A percentile compares a stretch with the other conserved stretches of the same genome.
Evolutionary conservation across 1,140 invertebrate species (phyloP).

Genomic region (Lepidostoma basale): DNA sequence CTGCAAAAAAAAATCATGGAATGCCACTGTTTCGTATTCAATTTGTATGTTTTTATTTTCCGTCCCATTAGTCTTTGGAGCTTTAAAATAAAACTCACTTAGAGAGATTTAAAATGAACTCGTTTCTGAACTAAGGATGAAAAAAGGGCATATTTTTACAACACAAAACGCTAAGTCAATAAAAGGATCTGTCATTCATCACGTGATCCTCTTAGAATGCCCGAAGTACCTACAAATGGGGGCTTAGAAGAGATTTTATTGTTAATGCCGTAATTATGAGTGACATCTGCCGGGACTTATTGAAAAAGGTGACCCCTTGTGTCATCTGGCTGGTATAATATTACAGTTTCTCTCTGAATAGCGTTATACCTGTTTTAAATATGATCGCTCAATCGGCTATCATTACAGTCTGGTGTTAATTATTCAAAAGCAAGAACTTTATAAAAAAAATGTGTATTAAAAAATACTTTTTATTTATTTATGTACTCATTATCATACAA

Average conservation of each 20-base stretch:
- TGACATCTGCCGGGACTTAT: conserved; percentile 36
- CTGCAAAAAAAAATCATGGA: too few species aligned
- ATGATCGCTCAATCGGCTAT: too few species aligned
- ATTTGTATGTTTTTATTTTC: not conserved
- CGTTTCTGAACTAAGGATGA: not conserved
- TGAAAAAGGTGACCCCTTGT: conserved; percentile 25
- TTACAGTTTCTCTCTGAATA: too few species aligned
- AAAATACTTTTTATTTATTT: too few species aligned
- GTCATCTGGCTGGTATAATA: too few species aligned
- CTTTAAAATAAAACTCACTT: not conserved
- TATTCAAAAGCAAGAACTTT: too few species aligned
- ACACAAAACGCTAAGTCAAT: conserved; percentile 25
- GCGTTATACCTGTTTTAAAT: too few species aligned
- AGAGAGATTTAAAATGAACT: not conserved
- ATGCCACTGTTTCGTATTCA: too few species aligned
- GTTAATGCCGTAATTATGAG: conserved; percentile 46
- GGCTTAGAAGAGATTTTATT: conserved; percentile 34
- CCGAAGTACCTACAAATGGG: conserved; percentile 33
- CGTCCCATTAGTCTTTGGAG: not conserved
- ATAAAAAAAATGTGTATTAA: too few species aligned
- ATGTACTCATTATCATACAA: too few species aligned
- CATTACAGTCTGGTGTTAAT: too few species aligned
- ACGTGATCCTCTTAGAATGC: conserved; percentile 32
- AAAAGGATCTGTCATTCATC: conserved; percentile 39
- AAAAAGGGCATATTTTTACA: not conserved